phyloP scores from a whole-genome alignment of 2,888 invertebrate genomes.

The Didymodactylos carnosus region DNA sequence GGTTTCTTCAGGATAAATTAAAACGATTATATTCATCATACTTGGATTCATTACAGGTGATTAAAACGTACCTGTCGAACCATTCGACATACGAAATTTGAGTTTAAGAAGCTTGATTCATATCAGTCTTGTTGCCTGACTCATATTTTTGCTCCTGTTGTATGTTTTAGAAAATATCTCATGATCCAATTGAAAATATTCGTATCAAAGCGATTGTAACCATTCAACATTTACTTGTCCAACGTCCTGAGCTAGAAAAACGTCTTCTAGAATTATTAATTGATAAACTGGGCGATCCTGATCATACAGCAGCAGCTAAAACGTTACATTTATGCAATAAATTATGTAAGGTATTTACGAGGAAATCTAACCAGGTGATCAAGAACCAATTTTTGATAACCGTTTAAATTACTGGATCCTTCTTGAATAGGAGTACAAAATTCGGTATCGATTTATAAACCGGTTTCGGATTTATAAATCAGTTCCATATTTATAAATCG shows the following conservation, averaged over 20 bases:
- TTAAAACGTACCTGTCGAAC: background rate
- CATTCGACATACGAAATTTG: too few species aligned
- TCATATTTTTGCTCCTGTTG: too few species aligned
- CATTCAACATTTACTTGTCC: background rate
- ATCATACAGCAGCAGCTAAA: slow-evolving; percentile 64
- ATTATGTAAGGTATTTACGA: slow-evolving; percentile 35
- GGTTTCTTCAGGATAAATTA: background rate
- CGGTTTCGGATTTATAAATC: too few species aligned
- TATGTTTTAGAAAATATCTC: background rate
- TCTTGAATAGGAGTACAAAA: too few species aligned
- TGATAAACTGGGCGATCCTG: slow-evolving; percentile 87
- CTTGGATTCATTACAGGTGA: background rate
- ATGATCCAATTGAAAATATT: background rate
- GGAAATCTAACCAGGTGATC: too few species aligned
- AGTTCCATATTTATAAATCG: too few species aligned
- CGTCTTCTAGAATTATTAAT: slow-evolving; percentile 54
- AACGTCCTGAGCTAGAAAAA: slow-evolving; percentile 51
- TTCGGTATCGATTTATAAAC: too few species aligned
- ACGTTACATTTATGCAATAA: slow-evolving; percentile 63
- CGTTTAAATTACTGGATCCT: too few species aligned
- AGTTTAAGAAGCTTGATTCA: too few species aligned
- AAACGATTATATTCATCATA: background rate
- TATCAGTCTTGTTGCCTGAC: too few species aligned
- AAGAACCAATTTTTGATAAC: too few species aligned
- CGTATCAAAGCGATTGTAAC: background rate